phyloP scores from a whole-genome alignment of 2,888 invertebrate genomes.

The Drosophila mimica region DNA sequence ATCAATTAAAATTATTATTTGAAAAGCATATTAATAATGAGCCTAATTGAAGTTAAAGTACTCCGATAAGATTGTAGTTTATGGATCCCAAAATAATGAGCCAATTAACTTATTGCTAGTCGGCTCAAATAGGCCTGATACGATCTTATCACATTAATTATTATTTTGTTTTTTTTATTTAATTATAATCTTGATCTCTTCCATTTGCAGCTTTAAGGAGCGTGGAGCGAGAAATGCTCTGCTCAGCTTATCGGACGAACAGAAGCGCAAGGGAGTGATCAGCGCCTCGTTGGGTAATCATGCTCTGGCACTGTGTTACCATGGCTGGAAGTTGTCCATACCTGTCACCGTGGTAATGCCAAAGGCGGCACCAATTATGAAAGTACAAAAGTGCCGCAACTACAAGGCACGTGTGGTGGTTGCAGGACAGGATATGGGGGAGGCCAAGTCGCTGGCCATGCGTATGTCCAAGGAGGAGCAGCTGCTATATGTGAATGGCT shows the following conservation, averaged over 20 bases:
- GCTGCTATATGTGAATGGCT: conserved; percentile 95
- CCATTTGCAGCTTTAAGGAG: conserved; percentile 93
- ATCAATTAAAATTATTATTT: not conserved
- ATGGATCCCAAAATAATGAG: conserved; percentile 19
- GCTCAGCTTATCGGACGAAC: conserved; percentile 89
- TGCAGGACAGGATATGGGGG: conserved; percentile 91
- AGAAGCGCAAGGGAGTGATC: conserved; percentile 92
- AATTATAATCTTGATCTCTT: not conserved
- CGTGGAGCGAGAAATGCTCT: conserved; percentile 95
- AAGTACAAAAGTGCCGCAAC: conserved; percentile 94
- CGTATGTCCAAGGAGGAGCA: conserved; percentile 89
- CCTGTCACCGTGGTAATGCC: conserved; percentile 97
- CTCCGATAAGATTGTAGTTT: conserved; percentile 32
- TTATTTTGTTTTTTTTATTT: too few relatives aligned
- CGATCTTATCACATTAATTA: not conserved
- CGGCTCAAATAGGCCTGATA: conserved; percentile 14
- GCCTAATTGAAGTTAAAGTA: not conserved
- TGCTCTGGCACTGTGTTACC: conserved; percentile 92
- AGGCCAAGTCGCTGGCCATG: conserved; percentile 93
- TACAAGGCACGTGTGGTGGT: conserved; percentile 93
- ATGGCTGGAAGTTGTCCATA: conserved; percentile 89
- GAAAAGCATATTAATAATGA: not conserved
- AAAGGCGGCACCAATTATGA: conserved; percentile 97
- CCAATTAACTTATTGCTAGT: conserved; percentile 54
- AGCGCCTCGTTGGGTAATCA: conserved; percentile 98